Conservation (phyloP, 2,113 vertebrate species). For the Leptocoma aspasia region DNA sequence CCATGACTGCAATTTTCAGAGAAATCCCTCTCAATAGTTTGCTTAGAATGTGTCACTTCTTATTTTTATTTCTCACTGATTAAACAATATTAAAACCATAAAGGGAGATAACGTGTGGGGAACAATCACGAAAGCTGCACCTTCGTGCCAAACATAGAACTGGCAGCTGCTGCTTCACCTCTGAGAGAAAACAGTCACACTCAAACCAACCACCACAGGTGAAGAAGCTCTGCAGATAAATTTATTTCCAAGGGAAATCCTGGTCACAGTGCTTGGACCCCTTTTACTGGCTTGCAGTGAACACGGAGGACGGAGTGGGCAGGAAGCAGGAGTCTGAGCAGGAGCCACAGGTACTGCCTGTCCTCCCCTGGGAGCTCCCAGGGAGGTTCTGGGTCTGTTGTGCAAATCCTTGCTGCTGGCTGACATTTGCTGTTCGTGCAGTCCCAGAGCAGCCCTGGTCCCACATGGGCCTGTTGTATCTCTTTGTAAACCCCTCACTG, state of each 20-base stretch:
- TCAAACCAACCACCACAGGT: accelerated
- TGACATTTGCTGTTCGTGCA: accelerated
- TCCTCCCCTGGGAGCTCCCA: background rate
- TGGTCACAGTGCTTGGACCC: background rate
- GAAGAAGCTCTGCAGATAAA: background rate
- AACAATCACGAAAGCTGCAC: background rate
- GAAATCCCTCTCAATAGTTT: background rate
- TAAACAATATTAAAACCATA: background rate
- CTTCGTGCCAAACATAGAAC: background rate
- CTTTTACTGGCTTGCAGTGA: background rate
- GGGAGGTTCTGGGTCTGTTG: accelerated
- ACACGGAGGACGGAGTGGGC: accelerated
- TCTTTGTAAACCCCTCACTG: background rate
- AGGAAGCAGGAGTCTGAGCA: background rate
- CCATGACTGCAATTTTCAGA: background rate
- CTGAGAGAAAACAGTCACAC: accelerated
- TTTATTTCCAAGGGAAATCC: background rate
- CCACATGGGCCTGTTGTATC: accelerated
- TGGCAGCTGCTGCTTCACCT: background rate
- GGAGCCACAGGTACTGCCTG: background rate
- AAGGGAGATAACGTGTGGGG: background rate
- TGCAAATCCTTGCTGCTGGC: accelerated
- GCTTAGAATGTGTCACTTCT: background rate
- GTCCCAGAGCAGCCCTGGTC: background rate
- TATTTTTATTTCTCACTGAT: background rate